Evolutionary conservation across 2,888 invertebrate genomes (phyloP), one percentile per base, ranked within the genome.

Genomic region (Auanema sp.): DNA sequence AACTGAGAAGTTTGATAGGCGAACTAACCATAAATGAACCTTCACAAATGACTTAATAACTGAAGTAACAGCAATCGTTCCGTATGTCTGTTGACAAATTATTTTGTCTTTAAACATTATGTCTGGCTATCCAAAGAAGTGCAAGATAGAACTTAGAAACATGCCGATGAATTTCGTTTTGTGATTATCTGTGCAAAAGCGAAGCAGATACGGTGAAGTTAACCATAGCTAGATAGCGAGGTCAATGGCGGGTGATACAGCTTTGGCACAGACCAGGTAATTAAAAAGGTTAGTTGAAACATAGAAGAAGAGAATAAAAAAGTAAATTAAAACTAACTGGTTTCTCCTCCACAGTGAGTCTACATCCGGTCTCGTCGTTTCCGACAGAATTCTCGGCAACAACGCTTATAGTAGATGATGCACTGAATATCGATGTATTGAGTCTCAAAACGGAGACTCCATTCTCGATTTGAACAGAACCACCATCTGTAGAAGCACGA

Each of bases 311-410:
- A n/a, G n/a, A n/a, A n/a, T n/a, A n/a, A n/a, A n/a, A n/a, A n/a
- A n/a, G n/a, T n/a, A 33, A 33, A 33, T 5, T 5, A 33, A 33
- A 33, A 33, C 33, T 33, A 33, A 33, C 56, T 14, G 56, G 56
- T 58, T 72, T 69, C 53, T 67, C 67, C 43, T 72, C 72, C 49
- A 78, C 71, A 23, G 66, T 70, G 57, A 78, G 47, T 44, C 72
- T 64, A 41, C 75, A 77, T 58, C 72, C 75, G 44, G 74, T 71
- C 68, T 81, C 78, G 64, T 81, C 81, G 58, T 65, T 63, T 59
- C 81, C 81, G 58, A 71, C 66, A 44, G 66, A 65, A 57, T 81
- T 81, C 64, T 78, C 76, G 55, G 80, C 81, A 47, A 72, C 66
- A 33, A 81, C 71, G 47, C 76, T 68, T 57, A 81, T 69, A 63